Evolutionary conservation across 2,888 invertebrate species (phyloP).

Genomic region (Dynastes grantii): DNA sequence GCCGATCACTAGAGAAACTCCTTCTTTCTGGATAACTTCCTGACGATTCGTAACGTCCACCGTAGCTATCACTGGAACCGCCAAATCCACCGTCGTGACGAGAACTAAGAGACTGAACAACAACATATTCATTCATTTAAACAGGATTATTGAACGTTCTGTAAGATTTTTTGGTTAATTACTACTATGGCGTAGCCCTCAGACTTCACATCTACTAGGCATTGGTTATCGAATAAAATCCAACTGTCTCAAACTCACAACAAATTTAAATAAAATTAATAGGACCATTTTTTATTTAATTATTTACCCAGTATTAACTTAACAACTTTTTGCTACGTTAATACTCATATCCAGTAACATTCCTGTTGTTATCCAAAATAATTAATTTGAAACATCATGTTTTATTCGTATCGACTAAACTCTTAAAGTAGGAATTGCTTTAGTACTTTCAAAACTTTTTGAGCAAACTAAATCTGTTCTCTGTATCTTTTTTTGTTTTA

Average conservation of each 20-base stretch:
- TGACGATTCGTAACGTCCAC: slow-evolving; percentile 75
- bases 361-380: slow-evolving; percentile 41
- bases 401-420: slow-evolving; percentile 41
- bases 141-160: slow-evolving; percentile 45
- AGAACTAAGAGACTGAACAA: slow-evolving; percentile 69
- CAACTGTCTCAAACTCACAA: slow-evolving; percentile 41
- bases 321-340: slow-evolving; percentile 43
- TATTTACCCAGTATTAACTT: slow-evolving; percentile 43
- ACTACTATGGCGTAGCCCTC: slow-evolving; percentile 55
- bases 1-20: slow-evolving; percentile 72
- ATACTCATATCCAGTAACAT: slow-evolving; percentile 40
- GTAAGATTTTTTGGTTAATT: slow-evolving; percentile 45
- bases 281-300: slow-evolving; percentile 22
- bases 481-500: slow-evolving; percentile 19
- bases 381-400: slow-evolving; percentile 34
- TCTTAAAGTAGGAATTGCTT: slow-evolving; percentile 22
- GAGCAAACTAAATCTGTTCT: slow-evolving; percentile 33
- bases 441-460: slow-evolving; percentile 32
- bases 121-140: slow-evolving; percentile 54
- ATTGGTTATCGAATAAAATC: slow-evolving; percentile 29
- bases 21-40: slow-evolving; percentile 73
- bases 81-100: slow-evolving; percentile 69
- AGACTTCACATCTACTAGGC: slow-evolving; percentile 63
- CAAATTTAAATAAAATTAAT: slow-evolving; percentile 32
- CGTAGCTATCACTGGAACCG: slow-evolving; percentile 74